Evolutionary conservation across 2,888 invertebrate species (phyloP).

Genomic region (Meteorus colon): DNA sequence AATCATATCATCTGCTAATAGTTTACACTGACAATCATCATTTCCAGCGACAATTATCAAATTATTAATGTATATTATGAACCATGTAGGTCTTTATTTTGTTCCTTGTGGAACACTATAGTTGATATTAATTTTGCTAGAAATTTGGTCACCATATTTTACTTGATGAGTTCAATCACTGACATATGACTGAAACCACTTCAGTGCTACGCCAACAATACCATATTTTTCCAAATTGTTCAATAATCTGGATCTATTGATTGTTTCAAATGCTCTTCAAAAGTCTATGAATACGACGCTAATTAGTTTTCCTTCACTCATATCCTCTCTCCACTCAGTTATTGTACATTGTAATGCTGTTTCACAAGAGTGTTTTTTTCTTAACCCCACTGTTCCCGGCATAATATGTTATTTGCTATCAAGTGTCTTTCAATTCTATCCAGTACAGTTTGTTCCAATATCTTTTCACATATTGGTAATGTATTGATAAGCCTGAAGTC

Average conservation of each 20-base stretch:
- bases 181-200: conserved; percentile 42
- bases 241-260: conserved; percentile 43
- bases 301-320: conserved; percentile 36
- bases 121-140: background rate
- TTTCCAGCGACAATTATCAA: conserved; percentile 21
- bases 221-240: conserved; percentile 37
- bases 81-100: conserved; percentile 40
- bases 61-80: conserved; percentile 48
- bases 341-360: conserved; percentile 42
- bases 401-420: conserved; percentile 41
- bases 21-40: conserved; percentile 33
- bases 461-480: conserved; percentile 39
- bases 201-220: conserved; percentile 13
- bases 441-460: conserved; percentile 33
- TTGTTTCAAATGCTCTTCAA: conserved; percentile 50
- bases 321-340: conserved; percentile 40
- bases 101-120: conserved; percentile 45
- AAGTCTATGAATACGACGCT: conserved; percentile 47
- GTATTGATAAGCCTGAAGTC: conserved; percentile 43
- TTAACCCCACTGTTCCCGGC: conserved; percentile 46
- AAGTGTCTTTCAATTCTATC: conserved; percentile 43
- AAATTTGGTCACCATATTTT: conserved; percentile 13
- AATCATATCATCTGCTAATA: conserved; percentile 47
- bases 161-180: conserved; percentile 31
- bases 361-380: conserved; percentile 47